A percentile compares a stretch with the other conserved stretches of the same genome.
Conservation (phyloP, 2,888 invertebrate species). For the Trachelus stipa region DNA sequence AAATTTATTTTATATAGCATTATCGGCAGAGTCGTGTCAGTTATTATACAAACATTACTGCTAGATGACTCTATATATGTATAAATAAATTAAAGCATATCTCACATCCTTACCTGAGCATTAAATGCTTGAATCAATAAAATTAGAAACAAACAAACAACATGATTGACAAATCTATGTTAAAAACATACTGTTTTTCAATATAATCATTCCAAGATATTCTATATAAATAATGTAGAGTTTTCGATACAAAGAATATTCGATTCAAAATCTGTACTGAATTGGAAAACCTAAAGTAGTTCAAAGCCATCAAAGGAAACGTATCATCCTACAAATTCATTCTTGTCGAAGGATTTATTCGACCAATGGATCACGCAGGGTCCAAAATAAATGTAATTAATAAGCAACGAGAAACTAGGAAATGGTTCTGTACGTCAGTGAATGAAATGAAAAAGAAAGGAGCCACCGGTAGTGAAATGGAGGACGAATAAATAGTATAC, state of each 20-base stretch:
- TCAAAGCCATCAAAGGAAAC: background rate
- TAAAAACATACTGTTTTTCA: background rate
- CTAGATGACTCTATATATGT: background rate
- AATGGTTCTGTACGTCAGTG: background rate
- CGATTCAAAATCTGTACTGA: background rate
- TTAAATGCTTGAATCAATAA: background rate
- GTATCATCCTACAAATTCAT: background rate
- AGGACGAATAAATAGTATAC: background rate
- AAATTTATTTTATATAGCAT: background rate
- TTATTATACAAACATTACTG: background rate
- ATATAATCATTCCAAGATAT: too few relatives aligned
- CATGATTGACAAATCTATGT: background rate
- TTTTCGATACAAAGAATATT: background rate
- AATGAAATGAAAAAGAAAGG: background rate
- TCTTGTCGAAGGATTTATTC: background rate
- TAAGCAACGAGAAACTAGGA: background rate
- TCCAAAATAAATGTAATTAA: background rate
- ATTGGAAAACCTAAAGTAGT: background rate
- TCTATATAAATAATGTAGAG: background rate
- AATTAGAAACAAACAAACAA: background rate
- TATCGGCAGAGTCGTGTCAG: background rate
- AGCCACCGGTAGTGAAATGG: background rate
- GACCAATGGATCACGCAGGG: background rate
- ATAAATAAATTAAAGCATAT: background rate
- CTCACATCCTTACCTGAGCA: background rate